A percentile compares a stretch with the other conserved stretches of the same genome.
These are phyloP conservation scores for Erpetoichthys calabaricus DNA, from an alignment of 2,797 vertebrate species.

Conservation along the genomic window DNA sequence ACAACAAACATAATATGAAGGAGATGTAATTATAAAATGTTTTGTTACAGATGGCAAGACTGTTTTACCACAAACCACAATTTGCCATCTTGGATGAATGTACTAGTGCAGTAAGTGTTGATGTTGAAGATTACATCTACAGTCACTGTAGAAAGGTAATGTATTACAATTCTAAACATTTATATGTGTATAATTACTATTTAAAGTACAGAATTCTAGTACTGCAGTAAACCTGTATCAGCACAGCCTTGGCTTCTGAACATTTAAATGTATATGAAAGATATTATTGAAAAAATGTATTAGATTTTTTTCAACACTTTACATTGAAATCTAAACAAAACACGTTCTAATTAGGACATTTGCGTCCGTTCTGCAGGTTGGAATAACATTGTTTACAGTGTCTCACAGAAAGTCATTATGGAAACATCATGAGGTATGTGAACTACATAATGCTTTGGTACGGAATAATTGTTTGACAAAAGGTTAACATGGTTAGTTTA, in stretches of 20 bases:
- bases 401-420: conserved; percentile 95
- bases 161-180: not conserved
- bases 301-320: too few species aligned
- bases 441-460: conserved; percentile 10
- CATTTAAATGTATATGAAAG: too few species aligned
- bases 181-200: too few species aligned
- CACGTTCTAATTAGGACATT: too few species aligned
- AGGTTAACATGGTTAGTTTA: too few species aligned
- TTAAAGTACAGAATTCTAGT: too few species aligned
- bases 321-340: too few species aligned
- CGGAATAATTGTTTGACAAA: too few species aligned
- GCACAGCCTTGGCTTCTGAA: too few species aligned
- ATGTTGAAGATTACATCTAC: conserved; percentile 94
- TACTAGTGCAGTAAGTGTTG: conserved; percentile 92
- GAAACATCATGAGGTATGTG: conserved; percentile 86
- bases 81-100: conserved; percentile 97
- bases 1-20: not conserved
- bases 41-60: conserved; percentile 73
- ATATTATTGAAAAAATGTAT: too few species aligned
- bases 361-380: conserved; percentile 53
- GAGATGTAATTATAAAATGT: conserved; percentile 2
- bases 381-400: conserved; percentile 91
- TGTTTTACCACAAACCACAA: conserved; percentile 96
- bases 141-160: conserved; percentile 82
- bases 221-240: too few species aligned